Evolutionary conservation across 2,113 vertebrate species (phyloP).

Genomic region (Salvator merianae): DNA sequence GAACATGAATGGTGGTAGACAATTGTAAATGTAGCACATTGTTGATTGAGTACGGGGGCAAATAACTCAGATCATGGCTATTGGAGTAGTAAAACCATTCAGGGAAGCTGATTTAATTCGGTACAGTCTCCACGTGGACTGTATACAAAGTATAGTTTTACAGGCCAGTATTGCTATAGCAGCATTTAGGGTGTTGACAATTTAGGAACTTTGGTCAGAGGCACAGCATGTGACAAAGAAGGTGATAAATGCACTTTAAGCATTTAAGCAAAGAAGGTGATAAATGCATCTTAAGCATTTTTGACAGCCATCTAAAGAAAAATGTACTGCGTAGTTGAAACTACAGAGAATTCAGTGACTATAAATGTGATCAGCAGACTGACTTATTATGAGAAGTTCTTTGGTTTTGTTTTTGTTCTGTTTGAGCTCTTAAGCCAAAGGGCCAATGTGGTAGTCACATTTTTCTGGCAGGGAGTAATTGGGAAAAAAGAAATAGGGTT

Average conservation of each 20-base stretch:
- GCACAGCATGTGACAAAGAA: not conserved
- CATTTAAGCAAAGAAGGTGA: not conserved
- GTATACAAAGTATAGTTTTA: not conserved
- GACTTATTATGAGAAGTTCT: not conserved
- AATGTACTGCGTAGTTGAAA: not conserved
- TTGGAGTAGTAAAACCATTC: not conserved
- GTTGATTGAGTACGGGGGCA: not conserved
- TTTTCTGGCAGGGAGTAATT: not conserved
- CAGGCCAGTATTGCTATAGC: not conserved
- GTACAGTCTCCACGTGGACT: not conserved
- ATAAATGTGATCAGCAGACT: not conserved
- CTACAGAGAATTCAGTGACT: not conserved
- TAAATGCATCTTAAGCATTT: not conserved
- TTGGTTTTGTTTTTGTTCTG: no score
- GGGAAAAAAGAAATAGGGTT: no score
- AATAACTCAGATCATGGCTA: not conserved
- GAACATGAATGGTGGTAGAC: not conserved
- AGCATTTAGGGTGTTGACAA: not conserved
- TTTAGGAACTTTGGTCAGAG: not conserved
- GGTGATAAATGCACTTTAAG: not conserved
- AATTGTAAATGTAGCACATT: not conserved
- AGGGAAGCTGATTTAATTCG: not conserved
- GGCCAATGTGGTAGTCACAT: not conserved
- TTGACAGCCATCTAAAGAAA: not conserved
- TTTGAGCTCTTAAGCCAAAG: not conserved